These are phyloP conservation scores for Aspidiotus destructor DNA, from an alignment of 2,888 invertebrate genomes.

Conservation along the genomic window DNA sequence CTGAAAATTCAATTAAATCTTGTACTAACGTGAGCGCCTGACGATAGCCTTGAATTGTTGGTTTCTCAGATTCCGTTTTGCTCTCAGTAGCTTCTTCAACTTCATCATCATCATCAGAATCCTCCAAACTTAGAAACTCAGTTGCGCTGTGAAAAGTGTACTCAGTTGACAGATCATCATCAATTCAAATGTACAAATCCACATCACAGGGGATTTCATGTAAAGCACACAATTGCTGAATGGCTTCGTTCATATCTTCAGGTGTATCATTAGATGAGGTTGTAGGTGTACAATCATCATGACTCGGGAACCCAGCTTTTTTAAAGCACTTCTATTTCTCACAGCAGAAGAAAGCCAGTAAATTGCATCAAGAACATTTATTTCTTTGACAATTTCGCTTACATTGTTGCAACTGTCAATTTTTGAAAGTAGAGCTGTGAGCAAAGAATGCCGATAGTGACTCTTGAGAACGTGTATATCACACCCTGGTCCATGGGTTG, in stretches of 20 bases:
- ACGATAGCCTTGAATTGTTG: no score
- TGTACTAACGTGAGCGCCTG: background rate
- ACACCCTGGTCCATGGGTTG: slow-evolving; percentile 23
- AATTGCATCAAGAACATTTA: slow-evolving; percentile 3
- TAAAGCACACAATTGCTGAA: background rate
- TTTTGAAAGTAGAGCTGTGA: slow-evolving; percentile 1
- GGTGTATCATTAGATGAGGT: background rate
- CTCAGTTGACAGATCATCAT: background rate
- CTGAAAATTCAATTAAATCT: background rate
- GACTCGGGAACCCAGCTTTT: slow-evolving; percentile 4
- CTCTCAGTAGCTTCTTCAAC: background rate
- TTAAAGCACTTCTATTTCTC: background rate
- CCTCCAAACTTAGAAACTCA: background rate
- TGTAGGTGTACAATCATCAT: background rate
- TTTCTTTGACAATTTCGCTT: background rate
- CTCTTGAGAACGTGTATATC: slow-evolving; percentile 24
- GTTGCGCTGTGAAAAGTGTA: background rate
- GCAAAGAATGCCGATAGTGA: slow-evolving; percentile 13
- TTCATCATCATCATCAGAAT: background rate
- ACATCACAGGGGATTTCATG: background rate
- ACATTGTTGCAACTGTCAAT: background rate
- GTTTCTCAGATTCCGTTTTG: no score
- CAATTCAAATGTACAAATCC: background rate
- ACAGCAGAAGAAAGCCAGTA: slow-evolving; percentile 1
- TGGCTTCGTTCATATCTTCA: background rate